These are phyloP conservation scores for Arenaria interpres DNA, from an alignment of 2,113 vertebrate genomes.

Conservation along the genomic window DNA sequence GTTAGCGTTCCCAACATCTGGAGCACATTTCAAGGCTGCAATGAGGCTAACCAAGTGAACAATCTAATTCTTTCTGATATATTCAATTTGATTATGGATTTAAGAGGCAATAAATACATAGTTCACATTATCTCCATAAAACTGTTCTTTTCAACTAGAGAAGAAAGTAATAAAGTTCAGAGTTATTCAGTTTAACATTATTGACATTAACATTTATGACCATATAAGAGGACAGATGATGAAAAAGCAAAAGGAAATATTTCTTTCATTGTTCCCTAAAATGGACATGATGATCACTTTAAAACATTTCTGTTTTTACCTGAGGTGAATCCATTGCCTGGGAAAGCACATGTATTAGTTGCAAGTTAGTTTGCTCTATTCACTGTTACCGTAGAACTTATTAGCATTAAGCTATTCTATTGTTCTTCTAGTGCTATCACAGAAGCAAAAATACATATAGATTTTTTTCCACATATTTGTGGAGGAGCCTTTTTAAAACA, in stretches of 20 bases:
- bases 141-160: not conserved
- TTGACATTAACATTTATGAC: not conserved
- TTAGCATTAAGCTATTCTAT: not conserved
- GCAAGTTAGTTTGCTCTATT: not conserved
- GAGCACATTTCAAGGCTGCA: not conserved
- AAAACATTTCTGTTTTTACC: not conserved
- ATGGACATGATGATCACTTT: not conserved
- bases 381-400: not conserved
- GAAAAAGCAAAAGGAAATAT: not conserved
- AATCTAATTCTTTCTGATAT: not conserved
- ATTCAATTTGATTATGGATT: conserved; percentile 3
- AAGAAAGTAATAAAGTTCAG: not conserved
- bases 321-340: not conserved
- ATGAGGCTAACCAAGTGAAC: not conserved
- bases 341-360: not conserved
- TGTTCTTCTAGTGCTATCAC: not conserved
- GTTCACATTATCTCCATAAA: not conserved
- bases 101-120: not conserved
- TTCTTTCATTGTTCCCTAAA: not conserved
- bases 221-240: not conserved
- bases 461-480: not conserved
- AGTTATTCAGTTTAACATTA: not conserved
- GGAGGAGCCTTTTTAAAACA: not conserved
- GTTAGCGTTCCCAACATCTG: not conserved
- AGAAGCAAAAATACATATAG: not conserved